phyloP scores from a whole-genome alignment of 2,797 vertebrate species.

The Amblyraja radiata region DNA sequence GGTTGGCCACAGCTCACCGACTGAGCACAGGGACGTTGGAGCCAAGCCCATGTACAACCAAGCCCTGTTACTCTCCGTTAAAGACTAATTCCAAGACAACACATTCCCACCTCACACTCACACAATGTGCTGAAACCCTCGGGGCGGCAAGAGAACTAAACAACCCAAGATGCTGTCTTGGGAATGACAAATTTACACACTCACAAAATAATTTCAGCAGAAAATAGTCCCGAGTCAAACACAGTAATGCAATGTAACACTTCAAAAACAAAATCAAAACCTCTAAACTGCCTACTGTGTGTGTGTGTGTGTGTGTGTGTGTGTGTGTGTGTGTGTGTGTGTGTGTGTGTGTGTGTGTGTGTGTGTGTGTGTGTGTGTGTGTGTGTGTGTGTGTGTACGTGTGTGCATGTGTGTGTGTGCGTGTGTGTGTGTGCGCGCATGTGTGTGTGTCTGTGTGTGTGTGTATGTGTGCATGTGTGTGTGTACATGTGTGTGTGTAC shows the following conservation, averaged over 20 bases:
- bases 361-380: not conserved
- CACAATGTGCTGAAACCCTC: not conserved
- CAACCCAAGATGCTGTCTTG: not conserved
- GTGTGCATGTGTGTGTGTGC: no score
- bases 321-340: not conserved
- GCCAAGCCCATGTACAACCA: not conserved
- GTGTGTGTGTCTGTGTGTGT: no score
- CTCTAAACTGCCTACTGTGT: not conserved
- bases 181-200: not conserved
- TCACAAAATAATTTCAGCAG: not conserved
- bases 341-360: not conserved
- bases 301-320: not conserved
- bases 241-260: not conserved
- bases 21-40: not conserved
- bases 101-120: not conserved
- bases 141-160: not conserved
- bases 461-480: no score
- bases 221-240: not conserved
- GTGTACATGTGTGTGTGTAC: no score
- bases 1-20: not conserved
- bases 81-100: not conserved
- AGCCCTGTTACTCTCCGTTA: not conserved
- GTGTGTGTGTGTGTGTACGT: no score
- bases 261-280: not conserved
- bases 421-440: no score